phyloP scores from a whole-genome alignment of 1,140 invertebrate genomes.

The Neodiprion pinetum region DNA sequence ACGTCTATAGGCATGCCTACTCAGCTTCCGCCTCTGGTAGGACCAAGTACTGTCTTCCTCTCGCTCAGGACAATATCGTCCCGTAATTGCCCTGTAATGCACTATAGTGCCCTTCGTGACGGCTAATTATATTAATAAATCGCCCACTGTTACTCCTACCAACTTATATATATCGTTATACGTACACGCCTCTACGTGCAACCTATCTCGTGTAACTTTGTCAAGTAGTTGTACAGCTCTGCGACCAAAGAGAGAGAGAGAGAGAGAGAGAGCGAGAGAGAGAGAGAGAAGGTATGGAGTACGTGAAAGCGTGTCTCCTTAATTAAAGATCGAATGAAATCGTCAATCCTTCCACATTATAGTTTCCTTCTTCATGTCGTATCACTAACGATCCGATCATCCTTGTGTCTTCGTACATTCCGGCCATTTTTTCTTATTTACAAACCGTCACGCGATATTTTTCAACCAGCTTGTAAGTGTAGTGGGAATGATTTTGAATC shows the following conservation, averaged over 20 bases:
- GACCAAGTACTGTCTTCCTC: conserved; percentile 4
- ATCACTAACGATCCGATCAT: not conserved
- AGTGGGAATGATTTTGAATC: too few relatives aligned
- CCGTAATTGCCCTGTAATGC: conserved; percentile 37
- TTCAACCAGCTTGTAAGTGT: too few relatives aligned
- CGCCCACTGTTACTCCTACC: conserved; percentile 19
- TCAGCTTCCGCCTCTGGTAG: not conserved
- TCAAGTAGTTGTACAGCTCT: conserved; percentile 5
- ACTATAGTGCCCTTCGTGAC: conserved; percentile 32
- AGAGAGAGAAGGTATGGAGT: not conserved
- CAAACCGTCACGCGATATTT: too few relatives aligned
- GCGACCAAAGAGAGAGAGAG: not conserved
- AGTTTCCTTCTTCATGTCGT: not conserved
- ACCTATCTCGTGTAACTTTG: conserved; percentile 8
- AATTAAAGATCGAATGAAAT: not conserved
- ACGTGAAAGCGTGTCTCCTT: not conserved
- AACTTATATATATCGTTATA: conserved; percentile 23
- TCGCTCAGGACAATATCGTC: conserved; percentile 12
- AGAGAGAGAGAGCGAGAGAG: conserved; percentile 13
- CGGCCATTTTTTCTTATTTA: conserved; percentile 1
- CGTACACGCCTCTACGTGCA: not conserved
- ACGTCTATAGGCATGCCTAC: too few relatives aligned
- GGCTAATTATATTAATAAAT: conserved; percentile 41
- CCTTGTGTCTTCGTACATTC: not conserved
- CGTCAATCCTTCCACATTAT: conserved; percentile 10